Base-by-base conservation (phyloP, 2,113 vertebrate species). In the Corythornis cristatus region DNA sequence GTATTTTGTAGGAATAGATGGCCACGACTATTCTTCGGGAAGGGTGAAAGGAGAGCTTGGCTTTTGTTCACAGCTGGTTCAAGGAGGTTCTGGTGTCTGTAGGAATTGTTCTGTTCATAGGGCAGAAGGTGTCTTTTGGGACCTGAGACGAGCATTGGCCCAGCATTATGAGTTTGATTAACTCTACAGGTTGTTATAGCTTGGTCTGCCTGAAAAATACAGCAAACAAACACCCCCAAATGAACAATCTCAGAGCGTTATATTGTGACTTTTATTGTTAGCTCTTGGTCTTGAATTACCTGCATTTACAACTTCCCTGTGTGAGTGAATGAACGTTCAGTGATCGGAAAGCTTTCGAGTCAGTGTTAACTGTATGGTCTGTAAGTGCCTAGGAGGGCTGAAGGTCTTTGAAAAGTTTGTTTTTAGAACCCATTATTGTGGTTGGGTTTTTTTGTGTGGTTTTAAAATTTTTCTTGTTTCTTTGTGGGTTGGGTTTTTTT, bases 131-230 rank as follows among this genome's bases (percentile, higher is more conserved):
- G 5, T 92, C 85, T 96, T 91, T 61, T 80, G n/a, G 53, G 61
- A 93, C 68, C 78, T 64, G 70, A 86, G 73, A 40, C 3, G 5
- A 94, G 54, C 79, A 22, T 77, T 94, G 86, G 85, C 64, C 93
- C 85, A 67, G 95, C 92, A 86, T 96, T 95, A 90, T 28, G 14
- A 82, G 77, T 90, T 35, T 37, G 51, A 80, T 80, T 68, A 93
- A 91, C 95, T 93, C 91, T 88, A 95, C 95, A 96, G 91, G 95
- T 97, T 95, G 86, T 88, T 83, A 83, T 86, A 83, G 81, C 42
- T 29, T 53, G 45, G 31, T 57, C 58, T 82, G 42, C 46, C 45
- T 65, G 46, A 56, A 84, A 88, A 89, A 67, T 51, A 81, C 71
- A 82, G 53, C 42, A 50, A 79, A 40, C 20, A 12, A 75, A 20